Percentiles rank a stretch among this genome's conserved stretches.
phyloP scores from a whole-genome alignment of 2,113 vertebrate species.

The Natator depressus region DNA sequence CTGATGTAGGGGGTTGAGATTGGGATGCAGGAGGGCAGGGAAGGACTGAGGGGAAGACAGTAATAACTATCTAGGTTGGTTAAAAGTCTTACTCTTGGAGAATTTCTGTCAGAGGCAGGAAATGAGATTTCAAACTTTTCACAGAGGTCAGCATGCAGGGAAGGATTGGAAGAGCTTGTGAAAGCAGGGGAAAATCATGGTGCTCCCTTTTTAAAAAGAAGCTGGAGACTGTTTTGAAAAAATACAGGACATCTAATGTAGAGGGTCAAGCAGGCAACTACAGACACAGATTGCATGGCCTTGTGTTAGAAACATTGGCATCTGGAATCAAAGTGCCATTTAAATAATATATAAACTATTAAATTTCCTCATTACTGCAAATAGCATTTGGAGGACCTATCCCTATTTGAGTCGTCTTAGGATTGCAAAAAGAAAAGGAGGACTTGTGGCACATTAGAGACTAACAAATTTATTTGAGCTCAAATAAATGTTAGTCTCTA shows the following conservation, averaged over 20 bases:
- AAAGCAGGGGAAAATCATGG: slow-evolving; percentile 8
- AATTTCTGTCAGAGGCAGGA: slow-evolving; percentile 42
- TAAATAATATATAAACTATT: not conserved
- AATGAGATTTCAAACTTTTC: slow-evolving; percentile 48
- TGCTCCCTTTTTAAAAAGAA: not conserved
- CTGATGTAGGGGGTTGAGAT: not conserved
- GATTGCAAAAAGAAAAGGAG: not conserved
- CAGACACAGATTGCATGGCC: not conserved
- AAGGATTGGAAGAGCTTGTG: slow-evolving; percentile 20
- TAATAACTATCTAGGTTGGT: not conserved
- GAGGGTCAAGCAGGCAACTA: not conserved
- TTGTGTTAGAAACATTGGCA: not conserved
- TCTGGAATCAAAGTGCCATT: not conserved
- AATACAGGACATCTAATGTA: slow-evolving; percentile 9
- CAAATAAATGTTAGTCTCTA: too few relatives aligned
- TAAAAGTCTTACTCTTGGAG: slow-evolving; percentile 22
- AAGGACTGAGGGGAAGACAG: not conserved
- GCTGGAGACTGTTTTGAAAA: slow-evolving; percentile 35
- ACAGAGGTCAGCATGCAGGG: slow-evolving; percentile 7
- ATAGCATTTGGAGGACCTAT: not conserved
- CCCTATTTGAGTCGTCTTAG: not conserved
- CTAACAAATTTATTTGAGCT: too few relatives aligned
- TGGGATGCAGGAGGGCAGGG: not conserved
- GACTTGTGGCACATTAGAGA: too few relatives aligned
- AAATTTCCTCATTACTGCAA: not conserved